These are phyloP conservation scores for Peromyscus maniculatus DNA, from an alignment of 2,113 vertebrate genomes.

Conservation along the genomic window DNA sequence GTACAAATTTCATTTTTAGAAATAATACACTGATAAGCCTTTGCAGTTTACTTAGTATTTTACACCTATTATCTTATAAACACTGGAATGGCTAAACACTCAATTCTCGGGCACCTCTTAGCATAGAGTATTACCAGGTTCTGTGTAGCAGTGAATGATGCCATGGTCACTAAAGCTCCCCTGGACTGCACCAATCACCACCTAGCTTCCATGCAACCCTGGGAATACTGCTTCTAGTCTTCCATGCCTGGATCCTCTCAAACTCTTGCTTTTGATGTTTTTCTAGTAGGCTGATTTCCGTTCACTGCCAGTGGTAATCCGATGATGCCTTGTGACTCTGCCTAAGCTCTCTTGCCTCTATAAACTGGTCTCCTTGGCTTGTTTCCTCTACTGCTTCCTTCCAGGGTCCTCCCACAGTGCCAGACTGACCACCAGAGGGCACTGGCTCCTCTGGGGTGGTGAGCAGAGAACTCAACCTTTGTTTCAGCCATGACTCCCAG, in stretches of 20 bases:
- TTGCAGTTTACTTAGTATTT: neutral
- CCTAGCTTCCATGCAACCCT: neutral
- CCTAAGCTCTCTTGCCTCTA: no score
- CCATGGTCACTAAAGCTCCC: neutral
- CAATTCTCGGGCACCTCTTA: neutral
- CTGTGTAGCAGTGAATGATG: neutral
- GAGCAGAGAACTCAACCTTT: neutral
- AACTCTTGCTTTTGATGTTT: accelerated
- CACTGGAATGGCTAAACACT: neutral
- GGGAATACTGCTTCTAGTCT: neutral
- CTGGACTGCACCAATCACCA: neutral
- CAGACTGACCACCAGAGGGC: neutral
- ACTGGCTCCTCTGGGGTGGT: neutral
- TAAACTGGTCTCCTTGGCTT: neutral
- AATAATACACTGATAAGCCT: neutral
- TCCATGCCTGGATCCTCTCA: no score
- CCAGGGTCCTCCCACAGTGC: neutral
- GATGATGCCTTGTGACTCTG: no score
- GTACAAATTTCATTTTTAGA: neutral
- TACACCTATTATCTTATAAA: neutral
- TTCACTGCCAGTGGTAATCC: neutral
- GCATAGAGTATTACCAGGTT: neutral
- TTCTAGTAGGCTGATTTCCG: neutral
- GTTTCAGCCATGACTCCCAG: neutral
- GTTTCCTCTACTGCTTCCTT: neutral